These are phyloP conservation scores for Orthonevra nobilis DNA, from an alignment of 2,888 invertebrate genomes.

Conservation along the genomic window DNA sequence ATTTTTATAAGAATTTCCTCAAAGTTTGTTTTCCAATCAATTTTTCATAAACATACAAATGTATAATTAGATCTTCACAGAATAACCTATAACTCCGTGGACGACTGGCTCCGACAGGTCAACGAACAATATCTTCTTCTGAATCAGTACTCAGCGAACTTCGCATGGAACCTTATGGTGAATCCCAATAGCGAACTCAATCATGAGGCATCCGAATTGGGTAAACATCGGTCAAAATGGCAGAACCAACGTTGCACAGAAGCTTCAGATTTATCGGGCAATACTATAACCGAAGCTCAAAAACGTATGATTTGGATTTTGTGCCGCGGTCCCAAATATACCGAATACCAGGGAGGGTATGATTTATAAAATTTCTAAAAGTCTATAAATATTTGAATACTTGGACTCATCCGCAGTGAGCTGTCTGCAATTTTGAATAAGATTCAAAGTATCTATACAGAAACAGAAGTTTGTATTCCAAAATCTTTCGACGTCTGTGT, in stretches of 20 bases:
- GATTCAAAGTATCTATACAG: conserved; percentile 83
- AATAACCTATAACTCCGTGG: conserved; percentile 37
- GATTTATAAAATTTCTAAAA: not conserved
- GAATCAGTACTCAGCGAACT: conserved; percentile 70
- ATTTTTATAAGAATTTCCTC: too few species aligned
- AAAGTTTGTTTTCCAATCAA: too few species aligned
- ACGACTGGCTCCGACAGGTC: conserved; percentile 71
- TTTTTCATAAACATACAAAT: too few species aligned
- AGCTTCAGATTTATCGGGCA: conserved; percentile 61
- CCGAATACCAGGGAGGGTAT: conserved; percentile 81
- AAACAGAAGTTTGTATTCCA: conserved; percentile 82
- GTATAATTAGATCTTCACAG: too few species aligned
- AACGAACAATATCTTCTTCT: conserved; percentile 69
- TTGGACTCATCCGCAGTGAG: conserved; percentile 79
- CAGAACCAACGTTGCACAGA: conserved; percentile 76
- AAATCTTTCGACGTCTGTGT: conserved; percentile 74
- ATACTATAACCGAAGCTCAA: conserved; percentile 72
- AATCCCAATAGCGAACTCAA: conserved; percentile 59
- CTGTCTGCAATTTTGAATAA: conserved; percentile 81
- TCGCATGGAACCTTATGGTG: conserved; percentile 72
- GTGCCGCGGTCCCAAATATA: conserved; percentile 84
- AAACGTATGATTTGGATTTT: conserved; percentile 82
- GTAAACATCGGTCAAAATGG: conserved; percentile 76
- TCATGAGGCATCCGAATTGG: conserved; percentile 70
- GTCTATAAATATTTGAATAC: too few species aligned